A percentile compares a stretch with the other conserved stretches of the same genome.
Conservation (phyloP, 2,113 vertebrate species). For the Asarcornis scutulata region DNA sequence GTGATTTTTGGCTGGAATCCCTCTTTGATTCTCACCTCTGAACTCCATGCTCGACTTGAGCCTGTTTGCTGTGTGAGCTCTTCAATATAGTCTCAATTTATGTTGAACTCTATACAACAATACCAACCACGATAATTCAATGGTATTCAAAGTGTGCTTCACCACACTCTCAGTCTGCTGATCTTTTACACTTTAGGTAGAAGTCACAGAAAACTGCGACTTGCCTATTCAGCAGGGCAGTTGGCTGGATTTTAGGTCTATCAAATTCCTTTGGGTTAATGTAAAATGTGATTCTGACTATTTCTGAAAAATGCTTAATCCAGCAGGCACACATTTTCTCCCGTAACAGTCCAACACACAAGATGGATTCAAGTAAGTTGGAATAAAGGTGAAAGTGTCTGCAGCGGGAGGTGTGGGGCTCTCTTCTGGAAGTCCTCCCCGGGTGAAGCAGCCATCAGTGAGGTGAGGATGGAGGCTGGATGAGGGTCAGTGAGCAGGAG, state of each 20-base stretch:
- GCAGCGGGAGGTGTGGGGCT: not conserved
- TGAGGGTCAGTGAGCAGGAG: too few species aligned
- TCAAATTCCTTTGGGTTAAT: not conserved
- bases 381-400: not conserved
- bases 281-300: not conserved
- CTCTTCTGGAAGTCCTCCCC: not conserved
- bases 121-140: not conserved
- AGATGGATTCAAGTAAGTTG: not conserved
- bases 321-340: rapidly evolving
- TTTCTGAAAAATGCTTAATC: not conserved
- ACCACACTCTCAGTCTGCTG: too few species aligned
- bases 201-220: not conserved
- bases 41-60: not conserved
- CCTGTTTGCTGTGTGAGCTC: too few species aligned
- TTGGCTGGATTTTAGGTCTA: not conserved
- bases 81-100: not conserved
- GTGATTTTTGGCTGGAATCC: not conserved
- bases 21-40: not conserved
- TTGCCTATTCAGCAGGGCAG: not conserved
- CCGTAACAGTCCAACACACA: too few species aligned
- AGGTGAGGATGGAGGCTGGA: not conserved
- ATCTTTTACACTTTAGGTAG: not conserved
- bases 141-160: not conserved
- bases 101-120: not conserved
- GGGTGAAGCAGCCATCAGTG: not conserved